Percentiles rank a stretch among this genome's conserved stretches.
phyloP scores from a whole-genome alignment of 2,797 vertebrate genomes.

The Scolopax rusticola region DNA sequence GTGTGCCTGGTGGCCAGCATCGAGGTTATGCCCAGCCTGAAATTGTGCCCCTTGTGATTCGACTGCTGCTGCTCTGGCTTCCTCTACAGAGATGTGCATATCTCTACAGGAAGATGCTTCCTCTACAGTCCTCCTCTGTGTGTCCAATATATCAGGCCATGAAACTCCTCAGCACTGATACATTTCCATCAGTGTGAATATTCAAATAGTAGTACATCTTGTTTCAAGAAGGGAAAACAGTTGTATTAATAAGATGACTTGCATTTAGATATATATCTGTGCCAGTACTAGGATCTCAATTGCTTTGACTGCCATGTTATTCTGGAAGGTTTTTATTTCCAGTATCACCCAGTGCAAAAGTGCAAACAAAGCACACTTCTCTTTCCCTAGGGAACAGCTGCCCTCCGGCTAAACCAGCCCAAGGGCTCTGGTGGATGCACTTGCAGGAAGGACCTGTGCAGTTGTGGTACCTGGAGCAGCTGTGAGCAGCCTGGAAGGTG shows the following conservation, averaged over 20 bases:
- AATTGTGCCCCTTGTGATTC: background rate
- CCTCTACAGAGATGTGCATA: fast-evolving
- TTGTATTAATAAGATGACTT: background rate
- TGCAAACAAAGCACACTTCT: background rate
- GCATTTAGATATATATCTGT: background rate
- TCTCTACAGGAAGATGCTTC: background rate
- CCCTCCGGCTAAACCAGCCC: background rate
- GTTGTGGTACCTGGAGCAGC: background rate
- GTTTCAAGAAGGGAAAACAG: background rate
- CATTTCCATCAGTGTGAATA: background rate
- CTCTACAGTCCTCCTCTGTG: background rate
- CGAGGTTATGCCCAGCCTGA: background rate
- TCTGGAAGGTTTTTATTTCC: background rate
- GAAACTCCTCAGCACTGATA: background rate
- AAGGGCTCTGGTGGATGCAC: background rate
- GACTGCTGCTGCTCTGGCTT: background rate
- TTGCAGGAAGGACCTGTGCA: background rate
- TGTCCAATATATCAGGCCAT: background rate
- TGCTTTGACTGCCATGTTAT: background rate
- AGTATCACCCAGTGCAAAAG: background rate
- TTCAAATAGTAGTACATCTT: background rate
- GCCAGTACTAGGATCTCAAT: background rate
- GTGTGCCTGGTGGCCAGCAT: fast-evolving
- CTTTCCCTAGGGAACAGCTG: background rate
- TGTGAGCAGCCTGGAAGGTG: fast-evolving